These are phyloP conservation scores for Willisornis vidua DNA, from an alignment of 2,113 vertebrate species.

Conservation along the genomic window DNA sequence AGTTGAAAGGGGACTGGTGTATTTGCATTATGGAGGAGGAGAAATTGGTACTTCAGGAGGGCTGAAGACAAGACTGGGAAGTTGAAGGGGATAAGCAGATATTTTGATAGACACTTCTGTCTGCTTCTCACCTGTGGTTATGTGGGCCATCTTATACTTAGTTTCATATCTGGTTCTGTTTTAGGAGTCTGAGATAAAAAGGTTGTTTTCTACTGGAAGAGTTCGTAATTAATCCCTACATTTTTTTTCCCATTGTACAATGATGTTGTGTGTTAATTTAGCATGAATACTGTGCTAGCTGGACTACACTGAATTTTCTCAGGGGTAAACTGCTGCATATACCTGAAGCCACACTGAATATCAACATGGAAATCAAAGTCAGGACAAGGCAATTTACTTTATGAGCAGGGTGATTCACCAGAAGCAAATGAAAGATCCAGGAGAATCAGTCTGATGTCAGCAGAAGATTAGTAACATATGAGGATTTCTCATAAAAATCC, in stretches of 20 bases:
- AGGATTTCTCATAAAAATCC: slow-evolving; percentile 61
- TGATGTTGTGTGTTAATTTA: not conserved
- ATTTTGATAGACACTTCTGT: not conserved
- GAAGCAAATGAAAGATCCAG: slow-evolving; percentile 41
- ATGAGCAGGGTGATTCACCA: slow-evolving; percentile 53
- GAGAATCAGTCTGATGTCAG: slow-evolving; percentile 56
- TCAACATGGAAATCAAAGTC: slow-evolving; percentile 22
- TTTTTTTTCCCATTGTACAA: not conserved
- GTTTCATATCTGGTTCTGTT: not conserved
- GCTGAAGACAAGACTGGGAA: not conserved
- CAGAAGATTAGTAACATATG: slow-evolving; percentile 57
- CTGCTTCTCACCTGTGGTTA: not conserved
- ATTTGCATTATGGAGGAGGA: not conserved
- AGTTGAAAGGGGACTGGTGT: not conserved
- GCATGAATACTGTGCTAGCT: not conserved
- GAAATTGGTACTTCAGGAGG: not conserved
- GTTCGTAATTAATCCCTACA: not conserved
- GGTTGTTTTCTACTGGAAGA: not conserved
- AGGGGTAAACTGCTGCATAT: not conserved
- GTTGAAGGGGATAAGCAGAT: not conserved
- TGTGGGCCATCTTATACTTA: not conserved
- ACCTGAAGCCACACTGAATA: slow-evolving; percentile 35
- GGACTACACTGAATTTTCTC: slow-evolving; percentile 33
- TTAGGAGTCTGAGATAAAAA: not conserved
- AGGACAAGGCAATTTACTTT: slow-evolving; percentile 49